Evolutionary conservation across 2,888 invertebrate species (phyloP).

Genomic region (Latheticus oryzae): DNA sequence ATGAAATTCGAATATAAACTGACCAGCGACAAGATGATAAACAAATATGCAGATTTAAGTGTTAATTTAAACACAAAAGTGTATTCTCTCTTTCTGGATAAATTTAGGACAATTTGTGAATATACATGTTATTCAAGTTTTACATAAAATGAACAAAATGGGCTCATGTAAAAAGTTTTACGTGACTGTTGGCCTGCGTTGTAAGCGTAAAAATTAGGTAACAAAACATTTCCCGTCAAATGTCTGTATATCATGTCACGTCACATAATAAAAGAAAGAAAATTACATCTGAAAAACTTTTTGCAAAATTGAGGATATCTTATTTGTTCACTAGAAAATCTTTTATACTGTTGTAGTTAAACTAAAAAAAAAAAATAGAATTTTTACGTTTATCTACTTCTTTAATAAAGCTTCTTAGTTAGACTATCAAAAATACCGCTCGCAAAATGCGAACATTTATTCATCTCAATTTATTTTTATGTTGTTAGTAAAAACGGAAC

Average conservation of each 20-base stretch:
- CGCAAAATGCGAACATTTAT: slow-evolving; percentile 14
- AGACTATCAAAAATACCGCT: slow-evolving; percentile 28
- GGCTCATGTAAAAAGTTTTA: slow-evolving; percentile 40
- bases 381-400: slow-evolving; percentile 19
- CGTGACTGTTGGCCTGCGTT: slow-evolving; percentile 35
- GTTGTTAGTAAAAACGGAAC: slow-evolving; percentile 27
- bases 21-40: too few species aligned
- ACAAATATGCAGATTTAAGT: too few species aligned
- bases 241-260: slow-evolving; percentile 39
- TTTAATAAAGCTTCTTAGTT: slow-evolving; percentile 22
- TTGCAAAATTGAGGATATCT: too few species aligned
- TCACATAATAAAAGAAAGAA: slow-evolving; percentile 42
- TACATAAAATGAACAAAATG: slow-evolving; percentile 33
- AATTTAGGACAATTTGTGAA: slow-evolving; percentile 28
- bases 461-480: slow-evolving; percentile 34
- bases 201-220: slow-evolving; percentile 40
- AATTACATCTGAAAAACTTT: slow-evolving; percentile 39
- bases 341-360: too few species aligned
- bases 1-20: too few species aligned
- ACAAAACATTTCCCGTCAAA: slow-evolving; percentile 40
- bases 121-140: slow-evolving; percentile 37
- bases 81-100: too few species aligned
- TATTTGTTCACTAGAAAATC: too few species aligned
- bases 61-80: too few species aligned
- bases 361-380: slow-evolving; percentile 20